Conservation (phyloP, 2,113 vertebrate species). For the Ivindomyrus marchei region DNA sequence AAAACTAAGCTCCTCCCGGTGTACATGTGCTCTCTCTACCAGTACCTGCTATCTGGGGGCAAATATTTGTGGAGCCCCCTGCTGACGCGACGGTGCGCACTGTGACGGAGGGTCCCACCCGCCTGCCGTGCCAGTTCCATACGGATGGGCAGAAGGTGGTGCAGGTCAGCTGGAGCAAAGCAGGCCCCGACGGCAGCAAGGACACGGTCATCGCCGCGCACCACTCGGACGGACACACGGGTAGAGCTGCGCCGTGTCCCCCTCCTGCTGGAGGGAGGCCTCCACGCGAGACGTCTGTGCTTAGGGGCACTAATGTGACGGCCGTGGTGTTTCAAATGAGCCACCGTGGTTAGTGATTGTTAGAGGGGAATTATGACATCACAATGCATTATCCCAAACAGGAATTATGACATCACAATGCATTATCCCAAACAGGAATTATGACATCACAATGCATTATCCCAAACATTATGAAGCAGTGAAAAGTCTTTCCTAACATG, state of each 20-base stretch:
- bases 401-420: background rate
- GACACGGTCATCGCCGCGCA: conserved; percentile 56
- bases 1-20: background rate
- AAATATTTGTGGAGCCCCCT: conserved; percentile 37
- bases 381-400: background rate
- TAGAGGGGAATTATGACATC: background rate
- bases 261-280: background rate
- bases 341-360: background rate
- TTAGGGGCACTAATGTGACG: background rate
- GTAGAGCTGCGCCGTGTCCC: conserved; percentile 28
- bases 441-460: background rate
- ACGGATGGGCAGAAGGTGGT: conserved; percentile 28
- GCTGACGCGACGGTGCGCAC: conserved; percentile 21
- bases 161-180: conserved; percentile 57
- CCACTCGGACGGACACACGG: conserved; percentile 39
- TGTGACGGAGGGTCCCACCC: conserved; percentile 44
- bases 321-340: background rate
- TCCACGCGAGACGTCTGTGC: background rate
- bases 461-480: background rate
- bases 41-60: background rate
- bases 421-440: background rate
- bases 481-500: background rate
- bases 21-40: background rate
- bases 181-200: conserved; percentile 20
- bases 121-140: conserved; percentile 50